These are phyloP conservation scores for Lucilia cuprina DNA, from an alignment of 1,140 invertebrate species.

Conservation along the genomic window DNA sequence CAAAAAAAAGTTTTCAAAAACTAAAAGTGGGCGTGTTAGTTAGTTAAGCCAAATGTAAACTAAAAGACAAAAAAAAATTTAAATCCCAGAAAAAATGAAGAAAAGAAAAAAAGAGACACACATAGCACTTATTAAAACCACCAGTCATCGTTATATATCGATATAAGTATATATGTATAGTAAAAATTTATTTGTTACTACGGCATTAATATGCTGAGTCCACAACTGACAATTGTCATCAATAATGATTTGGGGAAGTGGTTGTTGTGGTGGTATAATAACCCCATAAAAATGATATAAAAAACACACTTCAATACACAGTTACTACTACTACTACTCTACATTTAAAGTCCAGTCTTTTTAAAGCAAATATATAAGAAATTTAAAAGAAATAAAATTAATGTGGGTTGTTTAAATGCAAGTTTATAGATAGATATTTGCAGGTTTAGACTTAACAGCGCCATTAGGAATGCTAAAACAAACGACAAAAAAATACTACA, in stretches of 20 bases:
- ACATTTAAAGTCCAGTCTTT: too few species aligned
- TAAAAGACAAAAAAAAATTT: background rate
- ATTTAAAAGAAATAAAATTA: constrained; percentile 6
- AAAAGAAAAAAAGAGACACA: background rate
- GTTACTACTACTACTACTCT: background rate
- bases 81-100: background rate
- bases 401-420: constrained; percentile 16
- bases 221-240: constrained; percentile 31
- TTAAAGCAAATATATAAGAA: background rate
- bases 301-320: background rate
- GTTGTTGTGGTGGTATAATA: constrained; percentile 14
- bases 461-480: constrained; percentile 21
- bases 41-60: constrained; percentile 9
- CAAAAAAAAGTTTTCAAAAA: background rate
- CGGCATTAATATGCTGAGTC: constrained; percentile 26
- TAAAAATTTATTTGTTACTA: constrained; percentile 15
- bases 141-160: constrained; percentile 18
- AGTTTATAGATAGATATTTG: constrained; percentile 1
- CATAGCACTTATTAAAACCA: background rate
- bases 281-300: constrained; percentile 7
- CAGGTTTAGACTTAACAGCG: constrained; percentile 27
- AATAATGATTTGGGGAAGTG: constrained; percentile 35
- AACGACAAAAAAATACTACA: background rate
- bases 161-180: too few species aligned
- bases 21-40: constrained; percentile 29